Evolutionary conservation across 2,888 invertebrate species (phyloP), one percentile per base, ranked within the genome.

Genomic region (Pardosa pseudoannulata): DNA sequence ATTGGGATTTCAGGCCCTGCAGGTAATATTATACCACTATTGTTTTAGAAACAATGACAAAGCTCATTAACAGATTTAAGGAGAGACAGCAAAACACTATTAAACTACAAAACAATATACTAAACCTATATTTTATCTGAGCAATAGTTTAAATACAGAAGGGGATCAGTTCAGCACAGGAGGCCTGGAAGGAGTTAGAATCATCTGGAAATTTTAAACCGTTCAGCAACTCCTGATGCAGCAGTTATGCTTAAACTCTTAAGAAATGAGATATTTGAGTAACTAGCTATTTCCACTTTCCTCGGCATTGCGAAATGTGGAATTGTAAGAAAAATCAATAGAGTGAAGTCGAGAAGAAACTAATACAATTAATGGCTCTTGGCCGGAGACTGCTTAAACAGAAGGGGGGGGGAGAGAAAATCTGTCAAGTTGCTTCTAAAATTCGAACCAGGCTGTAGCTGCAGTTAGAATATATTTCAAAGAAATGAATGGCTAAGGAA

Each of bases 331-430:
- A n/a, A n/a, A 46, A 46, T 46, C 41, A 46, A 46, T 46, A 46
- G 13, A 5, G 41, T 46, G 13, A 46, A 46, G 41, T 46, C 41
- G 41, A 46, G 41, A 46, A 46, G 41, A 46, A 46, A 46, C 16
- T 46, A 46, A 46, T 46, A 46, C 41, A 46, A 46, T 46, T 46
- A 46, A 46, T 46, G 41, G 41, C 16, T 46, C 41, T 46, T 46
- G 16, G 41, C 41, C 16, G 2, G 16, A 46, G 41, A 16, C 41
- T 6, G 41, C 41, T 46, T 36, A 7, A n/a, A 16, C 41, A 7
- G 41, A n/a, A 46, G 41, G 16, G n/a, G n/a, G n/a, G 41, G 13
- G 2, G 36, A n/a, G 41, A n/a, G 41, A 1, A 16, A n/a, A 46
- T 46, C 41, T 46, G 41, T 46, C 41, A 46, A 46, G 41, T 46